These are phyloP conservation scores for Clavelina lepadiformis DNA, from an alignment of 23 tunicate species.

Conservation along the genomic window DNA sequence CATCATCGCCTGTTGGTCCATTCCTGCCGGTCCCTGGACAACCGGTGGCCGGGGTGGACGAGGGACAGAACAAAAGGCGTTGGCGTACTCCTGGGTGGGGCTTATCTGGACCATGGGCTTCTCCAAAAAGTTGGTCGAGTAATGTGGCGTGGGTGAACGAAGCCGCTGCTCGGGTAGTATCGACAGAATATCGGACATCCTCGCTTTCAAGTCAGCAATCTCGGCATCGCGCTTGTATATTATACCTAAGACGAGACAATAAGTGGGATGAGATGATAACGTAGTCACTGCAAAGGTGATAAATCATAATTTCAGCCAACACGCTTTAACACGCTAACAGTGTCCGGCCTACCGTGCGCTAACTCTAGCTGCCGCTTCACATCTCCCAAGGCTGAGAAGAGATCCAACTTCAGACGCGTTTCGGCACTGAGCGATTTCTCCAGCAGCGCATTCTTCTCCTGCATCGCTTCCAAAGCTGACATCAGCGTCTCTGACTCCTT, in stretches of 20 bases:
- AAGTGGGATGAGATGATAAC: no score
- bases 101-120: constrained; percentile 20
- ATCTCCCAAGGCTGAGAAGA: constrained; percentile 86
- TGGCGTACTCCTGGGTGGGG: constrained; percentile 30
- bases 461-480: constrained; percentile 87
- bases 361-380: constrained; percentile 74
- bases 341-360: constrained; percentile 48
- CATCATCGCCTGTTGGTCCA: constrained; percentile 38
- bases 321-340: no score
- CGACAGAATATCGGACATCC: constrained; percentile 65
- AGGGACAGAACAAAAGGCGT: constrained; percentile 20
- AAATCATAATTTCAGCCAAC: no score
- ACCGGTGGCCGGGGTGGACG: constrained; percentile 22
- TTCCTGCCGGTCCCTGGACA: constrained; percentile 23
- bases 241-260: constrained; percentile 29
- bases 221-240: constrained; percentile 57
- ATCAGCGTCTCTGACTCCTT: constrained; percentile 78
- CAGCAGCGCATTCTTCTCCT: constrained; percentile 69
- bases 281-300: no score
- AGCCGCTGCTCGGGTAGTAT: constrained; percentile 62
- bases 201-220: constrained; percentile 49
- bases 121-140: constrained; percentile 70
- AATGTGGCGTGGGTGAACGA: constrained; percentile 71
- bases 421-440: constrained; percentile 91
- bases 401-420: constrained; percentile 73